A percentile compares a stretch with the other conserved stretches of the same genome.
phyloP scores from a whole-genome alignment of 1,140 invertebrate species.

The Dinoponera quadriceps region DNA sequence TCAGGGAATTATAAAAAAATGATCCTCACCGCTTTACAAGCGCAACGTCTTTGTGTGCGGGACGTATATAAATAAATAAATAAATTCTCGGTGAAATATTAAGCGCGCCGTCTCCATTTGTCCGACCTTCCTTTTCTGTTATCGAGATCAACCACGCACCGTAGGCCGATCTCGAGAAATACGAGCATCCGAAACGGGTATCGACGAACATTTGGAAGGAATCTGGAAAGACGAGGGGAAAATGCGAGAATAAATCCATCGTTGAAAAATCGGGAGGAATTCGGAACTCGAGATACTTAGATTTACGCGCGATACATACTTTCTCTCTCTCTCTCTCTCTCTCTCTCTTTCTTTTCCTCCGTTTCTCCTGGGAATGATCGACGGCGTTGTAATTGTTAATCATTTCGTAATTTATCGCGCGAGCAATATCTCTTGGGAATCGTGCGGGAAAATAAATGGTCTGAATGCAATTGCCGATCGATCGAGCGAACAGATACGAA shows the following conservation, averaged over 20 bases:
- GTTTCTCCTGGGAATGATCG: conserved; percentile 13
- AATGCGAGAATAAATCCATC: not conserved
- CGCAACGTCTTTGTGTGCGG: no score
- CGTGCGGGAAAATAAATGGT: conserved; percentile 6
- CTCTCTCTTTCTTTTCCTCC: no score
- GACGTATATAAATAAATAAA: no score
- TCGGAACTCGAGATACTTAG: conserved; percentile 34
- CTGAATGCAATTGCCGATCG: conserved; percentile 35
- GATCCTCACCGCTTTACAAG: no score
- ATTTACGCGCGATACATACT: not conserved
- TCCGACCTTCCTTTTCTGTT: not conserved
- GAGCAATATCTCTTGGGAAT: conserved; percentile 41
- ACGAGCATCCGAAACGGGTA: not conserved
- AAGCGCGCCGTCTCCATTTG: no score
- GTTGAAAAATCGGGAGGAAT: conserved; percentile 24
- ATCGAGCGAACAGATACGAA: conserved; percentile 15
- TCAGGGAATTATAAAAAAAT: no score
- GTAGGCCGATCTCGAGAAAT: not conserved
- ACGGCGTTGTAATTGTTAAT: conserved; percentile 56
- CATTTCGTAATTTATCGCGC: conserved; percentile 36
- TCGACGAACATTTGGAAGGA: not conserved
- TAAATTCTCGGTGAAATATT: no score
- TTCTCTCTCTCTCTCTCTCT: no score
- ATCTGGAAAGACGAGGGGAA: not conserved
- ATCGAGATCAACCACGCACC: not conserved